Conservation (phyloP, 2,113 vertebrate species). For the Lipotes vexillifer region DNA sequence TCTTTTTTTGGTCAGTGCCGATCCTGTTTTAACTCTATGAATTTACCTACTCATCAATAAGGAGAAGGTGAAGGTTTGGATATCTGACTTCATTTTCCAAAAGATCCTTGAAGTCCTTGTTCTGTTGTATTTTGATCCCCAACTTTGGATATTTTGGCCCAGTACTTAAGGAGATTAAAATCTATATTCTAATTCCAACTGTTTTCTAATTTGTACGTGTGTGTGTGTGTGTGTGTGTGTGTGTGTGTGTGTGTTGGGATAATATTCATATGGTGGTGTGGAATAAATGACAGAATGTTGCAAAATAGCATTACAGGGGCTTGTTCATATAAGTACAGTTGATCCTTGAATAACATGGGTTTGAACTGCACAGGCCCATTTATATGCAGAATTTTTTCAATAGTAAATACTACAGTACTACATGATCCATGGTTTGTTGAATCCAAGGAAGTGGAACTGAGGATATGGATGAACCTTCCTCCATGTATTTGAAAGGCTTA, state of each 20-base stretch:
- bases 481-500: neutral
- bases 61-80: neutral
- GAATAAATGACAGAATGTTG: neutral
- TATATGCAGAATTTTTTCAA: neutral
- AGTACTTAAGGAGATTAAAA: neutral
- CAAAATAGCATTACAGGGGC: neutral
- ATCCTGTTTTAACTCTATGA: neutral
- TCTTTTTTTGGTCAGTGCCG: neutral
- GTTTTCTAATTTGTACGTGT: neutral
- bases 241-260: fast-evolving
- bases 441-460: neutral
- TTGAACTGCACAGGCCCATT: neutral
- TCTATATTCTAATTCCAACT: neutral
- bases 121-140: neutral
- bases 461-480: neutral
- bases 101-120: neutral
- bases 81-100: neutral
- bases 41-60: neutral
- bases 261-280: neutral
- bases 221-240: neutral
- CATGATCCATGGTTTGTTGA: neutral
- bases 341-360: neutral
- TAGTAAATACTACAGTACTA: neutral
- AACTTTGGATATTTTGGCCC: neutral
- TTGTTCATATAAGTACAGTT: neutral